These are phyloP conservation scores for Lepidurus arcticus DNA, from an alignment of 1,140 invertebrate species.

Conservation along the genomic window DNA sequence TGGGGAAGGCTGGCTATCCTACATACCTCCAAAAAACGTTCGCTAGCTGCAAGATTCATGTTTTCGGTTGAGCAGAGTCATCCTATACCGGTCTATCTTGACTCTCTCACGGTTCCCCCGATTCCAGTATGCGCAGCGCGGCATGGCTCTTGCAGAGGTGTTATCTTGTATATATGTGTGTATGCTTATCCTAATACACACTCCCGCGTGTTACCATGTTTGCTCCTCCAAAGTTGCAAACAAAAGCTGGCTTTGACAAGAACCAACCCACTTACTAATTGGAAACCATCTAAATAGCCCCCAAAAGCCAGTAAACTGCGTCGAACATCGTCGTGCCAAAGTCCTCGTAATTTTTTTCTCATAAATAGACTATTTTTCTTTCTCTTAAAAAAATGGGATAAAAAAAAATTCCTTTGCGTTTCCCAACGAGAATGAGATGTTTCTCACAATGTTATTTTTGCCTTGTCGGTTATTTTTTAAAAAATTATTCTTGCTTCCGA, in stretches of 20 bases:
- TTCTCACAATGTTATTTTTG: background rate
- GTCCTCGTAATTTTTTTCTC: conserved; percentile 5
- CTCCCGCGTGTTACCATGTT: conserved; percentile 18
- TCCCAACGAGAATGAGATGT: background rate
- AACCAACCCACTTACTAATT: conserved; percentile 22
- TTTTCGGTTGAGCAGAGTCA: background rate
- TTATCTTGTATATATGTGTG: conserved; percentile 20
- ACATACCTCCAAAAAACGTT: too few species aligned
- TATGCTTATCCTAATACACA: conserved; percentile 19
- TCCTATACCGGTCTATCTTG: background rate
- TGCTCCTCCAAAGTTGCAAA: background rate
- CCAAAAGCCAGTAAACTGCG: background rate
- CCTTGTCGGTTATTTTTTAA: too few species aligned
- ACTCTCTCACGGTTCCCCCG: background rate
- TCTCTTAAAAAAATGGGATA: too few species aligned
- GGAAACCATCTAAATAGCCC: conserved; percentile 12
- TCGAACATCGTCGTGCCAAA: background rate
- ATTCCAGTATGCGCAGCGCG: background rate
- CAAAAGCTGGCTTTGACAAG: conserved; percentile 21
- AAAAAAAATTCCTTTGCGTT: background rate
- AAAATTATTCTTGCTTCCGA: too few species aligned
- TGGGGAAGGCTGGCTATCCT: too few species aligned
- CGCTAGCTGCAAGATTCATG: background rate
- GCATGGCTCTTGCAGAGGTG: background rate
- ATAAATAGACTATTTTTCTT: background rate